A percentile compares a stretch with the other conserved stretches of the same genome.
These are phyloP conservation scores for Chionomys nivalis DNA, from an alignment of 2,113 vertebrate species.

Conservation along the genomic window DNA sequence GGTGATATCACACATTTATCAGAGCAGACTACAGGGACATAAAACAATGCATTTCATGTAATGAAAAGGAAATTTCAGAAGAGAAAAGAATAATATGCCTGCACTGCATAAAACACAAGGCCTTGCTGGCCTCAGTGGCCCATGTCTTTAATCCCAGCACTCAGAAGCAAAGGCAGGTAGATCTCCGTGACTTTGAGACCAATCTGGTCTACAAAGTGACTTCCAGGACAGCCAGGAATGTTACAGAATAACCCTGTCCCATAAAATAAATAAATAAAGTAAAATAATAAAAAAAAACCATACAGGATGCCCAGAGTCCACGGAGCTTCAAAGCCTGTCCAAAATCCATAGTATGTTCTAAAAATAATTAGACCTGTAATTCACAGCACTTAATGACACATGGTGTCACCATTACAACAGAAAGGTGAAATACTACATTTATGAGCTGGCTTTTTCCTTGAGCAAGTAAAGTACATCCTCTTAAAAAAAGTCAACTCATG, in stretches of 20 bases:
- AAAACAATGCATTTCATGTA: not conserved
- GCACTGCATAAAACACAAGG: not conserved
- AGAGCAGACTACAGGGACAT: no score
- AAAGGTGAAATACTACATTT: not conserved
- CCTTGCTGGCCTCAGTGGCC: not conserved
- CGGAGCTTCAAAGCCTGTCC: no score
- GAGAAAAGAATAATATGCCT: no score
- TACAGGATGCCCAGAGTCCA: no score
- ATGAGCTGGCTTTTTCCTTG: not conserved
- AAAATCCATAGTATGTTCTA: not conserved
- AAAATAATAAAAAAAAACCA: no score
- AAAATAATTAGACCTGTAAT: not conserved
- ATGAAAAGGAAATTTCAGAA: not conserved
- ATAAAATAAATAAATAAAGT: not conserved
- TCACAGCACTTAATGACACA: not conserved
- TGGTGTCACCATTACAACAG: not conserved
- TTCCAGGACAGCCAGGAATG: no score
- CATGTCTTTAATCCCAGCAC: no score
- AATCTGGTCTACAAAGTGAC: no score
- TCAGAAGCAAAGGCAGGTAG: no score
- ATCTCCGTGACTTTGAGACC: no score
- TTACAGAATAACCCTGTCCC: no score
- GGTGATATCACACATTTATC: no score
- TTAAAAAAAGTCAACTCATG: not conserved
- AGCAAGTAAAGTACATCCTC: fast-evolving